Conservation (phyloP, 2,113 vertebrate genomes). For the Tragulus kanchil region DNA sequence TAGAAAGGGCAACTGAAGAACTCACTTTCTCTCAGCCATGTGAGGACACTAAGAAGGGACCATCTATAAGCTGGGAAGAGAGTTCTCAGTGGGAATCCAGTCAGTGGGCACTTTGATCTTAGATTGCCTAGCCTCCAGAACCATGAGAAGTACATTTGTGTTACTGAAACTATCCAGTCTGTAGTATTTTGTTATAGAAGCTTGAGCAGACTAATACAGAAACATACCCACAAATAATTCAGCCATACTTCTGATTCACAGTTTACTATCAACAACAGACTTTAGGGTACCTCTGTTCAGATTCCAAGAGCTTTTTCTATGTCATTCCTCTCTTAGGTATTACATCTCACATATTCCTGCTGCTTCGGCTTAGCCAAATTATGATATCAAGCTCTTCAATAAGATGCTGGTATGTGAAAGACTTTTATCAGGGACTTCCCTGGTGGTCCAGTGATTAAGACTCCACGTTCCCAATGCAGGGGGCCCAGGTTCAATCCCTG, state of each 20-base stretch:
- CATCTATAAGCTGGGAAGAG: neutral
- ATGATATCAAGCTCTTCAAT: neutral
- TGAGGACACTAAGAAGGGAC: neutral
- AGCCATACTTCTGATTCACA: neutral
- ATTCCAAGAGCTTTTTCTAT: neutral
- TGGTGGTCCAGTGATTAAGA: no score
- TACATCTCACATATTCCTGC: neutral
- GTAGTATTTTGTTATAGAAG: neutral
- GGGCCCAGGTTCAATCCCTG: no score
- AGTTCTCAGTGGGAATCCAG: neutral
- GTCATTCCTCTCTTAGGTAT: neutral
- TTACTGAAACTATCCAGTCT: neutral
- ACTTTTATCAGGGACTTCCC: neutral
- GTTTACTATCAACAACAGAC: neutral
- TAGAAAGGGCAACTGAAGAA: neutral
- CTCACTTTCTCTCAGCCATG: neutral
- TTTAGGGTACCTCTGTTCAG: neutral
- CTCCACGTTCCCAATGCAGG: no score
- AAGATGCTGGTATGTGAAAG: neutral
- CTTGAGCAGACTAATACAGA: neutral
- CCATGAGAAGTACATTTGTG: neutral
- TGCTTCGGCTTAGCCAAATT: neutral
- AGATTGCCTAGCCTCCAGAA: neutral
- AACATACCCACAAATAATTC: neutral
- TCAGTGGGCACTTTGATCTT: neutral